phyloP scores from a whole-genome alignment of 2,797 vertebrate genomes.

The Sus cebifrons region DNA sequence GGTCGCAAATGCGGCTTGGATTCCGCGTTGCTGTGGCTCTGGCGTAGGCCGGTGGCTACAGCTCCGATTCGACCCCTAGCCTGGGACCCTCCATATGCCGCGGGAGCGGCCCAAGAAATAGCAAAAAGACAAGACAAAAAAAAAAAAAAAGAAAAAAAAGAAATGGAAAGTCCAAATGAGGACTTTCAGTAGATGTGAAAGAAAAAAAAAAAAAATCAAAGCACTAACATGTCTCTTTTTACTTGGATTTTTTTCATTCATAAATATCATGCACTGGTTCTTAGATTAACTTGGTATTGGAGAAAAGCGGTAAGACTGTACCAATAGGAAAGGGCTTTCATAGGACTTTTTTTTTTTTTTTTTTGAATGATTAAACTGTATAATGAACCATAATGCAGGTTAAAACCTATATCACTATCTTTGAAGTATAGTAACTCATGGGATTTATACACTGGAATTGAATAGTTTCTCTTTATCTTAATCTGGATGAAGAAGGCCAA shows the following conservation, averaged over 20 bases:
- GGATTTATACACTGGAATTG: not conserved
- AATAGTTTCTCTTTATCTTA: not conserved
- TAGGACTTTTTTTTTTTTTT: not conserved
- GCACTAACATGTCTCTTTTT: not conserved
- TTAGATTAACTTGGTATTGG: not conserved
- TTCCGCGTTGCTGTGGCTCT: too few species aligned
- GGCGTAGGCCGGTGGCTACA: too few species aligned
- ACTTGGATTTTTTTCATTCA: not conserved
- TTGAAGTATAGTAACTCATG: not conserved
- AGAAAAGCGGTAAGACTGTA: conserved; percentile 4
- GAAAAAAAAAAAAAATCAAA: not conserved
- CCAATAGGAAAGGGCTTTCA: not conserved
- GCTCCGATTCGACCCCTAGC: too few species aligned
- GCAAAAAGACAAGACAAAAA: too few species aligned
- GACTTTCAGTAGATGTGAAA: too few species aligned
- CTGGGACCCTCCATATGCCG: not conserved
- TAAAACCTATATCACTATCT: not conserved
- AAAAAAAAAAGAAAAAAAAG: too few species aligned
- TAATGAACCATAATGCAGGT: not conserved
- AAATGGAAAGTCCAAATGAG: too few species aligned
- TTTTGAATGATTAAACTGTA: not conserved
- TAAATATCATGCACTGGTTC: not conserved
- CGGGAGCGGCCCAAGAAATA: too few species aligned
- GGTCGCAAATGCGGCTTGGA: too few species aligned
- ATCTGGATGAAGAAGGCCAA: conserved; percentile 22